A percentile compares a stretch with the other conserved stretches of the same genome.
Conservation (phyloP, 23 tunicate genomes). For the Ciona savignyi region DNA sequence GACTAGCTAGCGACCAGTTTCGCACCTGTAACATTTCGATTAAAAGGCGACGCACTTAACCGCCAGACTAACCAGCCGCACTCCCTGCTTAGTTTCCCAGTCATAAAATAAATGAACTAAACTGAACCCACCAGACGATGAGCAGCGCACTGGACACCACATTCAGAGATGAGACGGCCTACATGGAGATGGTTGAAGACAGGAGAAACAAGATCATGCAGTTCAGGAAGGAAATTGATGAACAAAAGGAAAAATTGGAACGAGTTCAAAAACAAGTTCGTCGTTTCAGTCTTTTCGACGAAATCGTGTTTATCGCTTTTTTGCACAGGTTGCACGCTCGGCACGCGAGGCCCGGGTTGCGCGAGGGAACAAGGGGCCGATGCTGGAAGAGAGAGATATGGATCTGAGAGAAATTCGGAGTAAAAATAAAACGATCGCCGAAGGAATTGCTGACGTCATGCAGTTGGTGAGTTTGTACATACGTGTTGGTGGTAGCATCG, state of each 20-base stretch:
- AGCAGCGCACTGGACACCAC: conserved; percentile 96
- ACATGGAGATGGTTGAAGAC: conserved; percentile 86
- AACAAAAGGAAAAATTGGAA: conserved; percentile 70
- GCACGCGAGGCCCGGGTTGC: conserved; percentile 52
- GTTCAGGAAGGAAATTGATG: conserved; percentile 61
- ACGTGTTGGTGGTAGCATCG: too few species aligned
- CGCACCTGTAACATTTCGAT: background rate
- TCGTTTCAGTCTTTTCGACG: background rate
- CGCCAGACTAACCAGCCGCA: background rate
- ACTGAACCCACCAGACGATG: too few species aligned
- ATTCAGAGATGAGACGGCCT: conserved; percentile 82
- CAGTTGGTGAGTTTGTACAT: conserved; percentile 33
- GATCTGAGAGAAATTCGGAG: conserved; percentile 72
- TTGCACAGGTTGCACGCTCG: conserved; percentile 35
- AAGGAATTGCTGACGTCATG: conserved; percentile 41
- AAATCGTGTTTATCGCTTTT: too few species aligned
- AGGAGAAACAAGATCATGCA: conserved; percentile 45
- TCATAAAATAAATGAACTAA: too few species aligned
- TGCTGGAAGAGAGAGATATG: conserved; percentile 75
- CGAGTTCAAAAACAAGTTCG: conserved; percentile 76
- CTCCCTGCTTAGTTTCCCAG: too few species aligned
- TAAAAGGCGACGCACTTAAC: background rate
- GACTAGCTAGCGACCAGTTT: background rate
- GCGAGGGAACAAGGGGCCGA: conserved; percentile 58
- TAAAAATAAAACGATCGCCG: conserved; percentile 51